Conservation (phyloP, 2,888 invertebrate species). For the Oithona nana region DNA sequence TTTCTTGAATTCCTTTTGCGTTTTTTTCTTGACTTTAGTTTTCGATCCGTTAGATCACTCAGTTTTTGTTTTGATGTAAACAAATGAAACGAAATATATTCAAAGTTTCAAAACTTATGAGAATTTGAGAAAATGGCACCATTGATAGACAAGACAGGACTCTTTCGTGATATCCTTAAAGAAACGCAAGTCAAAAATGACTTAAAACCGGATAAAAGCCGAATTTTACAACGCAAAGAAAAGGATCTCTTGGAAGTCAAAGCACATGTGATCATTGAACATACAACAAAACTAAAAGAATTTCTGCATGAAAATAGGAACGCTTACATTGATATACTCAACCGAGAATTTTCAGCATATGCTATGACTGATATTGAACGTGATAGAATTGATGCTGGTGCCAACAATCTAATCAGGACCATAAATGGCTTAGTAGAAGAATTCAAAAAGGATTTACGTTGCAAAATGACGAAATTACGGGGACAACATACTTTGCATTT, state of each 20-base stretch:
- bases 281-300: not conserved
- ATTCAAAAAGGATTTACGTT: not conserved
- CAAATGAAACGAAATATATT: no score
- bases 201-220: not conserved
- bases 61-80: no score
- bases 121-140: not conserved
- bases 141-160: not conserved
- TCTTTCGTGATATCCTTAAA: not conserved
- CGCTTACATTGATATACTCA: not conserved
- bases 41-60: no score
- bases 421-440: not conserved
- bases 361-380: not conserved
- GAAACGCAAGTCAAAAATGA: not conserved
- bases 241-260: not conserved
- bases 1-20: no score
- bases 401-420: not conserved
- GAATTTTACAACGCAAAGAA: not conserved
- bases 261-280: not conserved
- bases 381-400: not conserved
- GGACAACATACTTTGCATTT: constrained; percentile 35
- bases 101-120: no score
- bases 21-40: no score
- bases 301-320: not conserved
- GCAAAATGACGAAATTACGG: not conserved
- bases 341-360: not conserved